Conservation (phyloP, 2,797 vertebrate genomes). For the Bufotes viridis region DNA sequence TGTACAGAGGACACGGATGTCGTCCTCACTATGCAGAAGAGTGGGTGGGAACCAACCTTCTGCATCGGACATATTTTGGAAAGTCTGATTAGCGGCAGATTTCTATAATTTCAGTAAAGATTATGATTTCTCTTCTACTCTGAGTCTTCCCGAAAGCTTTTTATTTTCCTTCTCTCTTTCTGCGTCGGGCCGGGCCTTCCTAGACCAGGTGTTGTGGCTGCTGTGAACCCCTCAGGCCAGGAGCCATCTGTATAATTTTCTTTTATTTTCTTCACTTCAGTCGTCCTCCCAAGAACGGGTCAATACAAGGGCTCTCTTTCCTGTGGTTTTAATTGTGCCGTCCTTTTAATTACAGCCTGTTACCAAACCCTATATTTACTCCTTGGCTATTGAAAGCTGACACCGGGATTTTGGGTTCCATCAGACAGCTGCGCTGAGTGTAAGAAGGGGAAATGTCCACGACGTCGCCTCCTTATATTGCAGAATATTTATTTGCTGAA, state of each 20-base stretch:
- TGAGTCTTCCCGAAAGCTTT: neutral
- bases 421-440: conserved; percentile 2
- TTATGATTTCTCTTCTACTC: neutral
- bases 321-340: conserved; percentile 29
- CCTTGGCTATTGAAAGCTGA: neutral
- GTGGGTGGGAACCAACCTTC: no score
- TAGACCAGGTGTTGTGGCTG: conserved; percentile 36
- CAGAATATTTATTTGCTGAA: neutral
- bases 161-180: neutral
- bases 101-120: neutral
- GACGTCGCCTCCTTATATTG: neutral
- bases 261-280: neutral
- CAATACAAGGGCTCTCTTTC: conserved; percentile 24
- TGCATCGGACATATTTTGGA: neutral
- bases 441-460: neutral
- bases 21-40: no score
- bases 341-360: conserved; percentile 24
- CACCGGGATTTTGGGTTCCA: conserved; percentile 3
- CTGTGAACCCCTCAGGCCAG: conserved; percentile 2
- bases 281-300: conserved; percentile 18
- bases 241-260: conserved; percentile 22
- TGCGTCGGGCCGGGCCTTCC: neutral
- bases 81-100: neutral
- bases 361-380: conserved; percentile 43
- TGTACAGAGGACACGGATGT: no score